A percentile compares a stretch with the other conserved stretches of the same genome.
These are phyloP conservation scores for Arctocebus calabarensis DNA, from an alignment of 2,797 vertebrate genomes.

Conservation along the genomic window DNA sequence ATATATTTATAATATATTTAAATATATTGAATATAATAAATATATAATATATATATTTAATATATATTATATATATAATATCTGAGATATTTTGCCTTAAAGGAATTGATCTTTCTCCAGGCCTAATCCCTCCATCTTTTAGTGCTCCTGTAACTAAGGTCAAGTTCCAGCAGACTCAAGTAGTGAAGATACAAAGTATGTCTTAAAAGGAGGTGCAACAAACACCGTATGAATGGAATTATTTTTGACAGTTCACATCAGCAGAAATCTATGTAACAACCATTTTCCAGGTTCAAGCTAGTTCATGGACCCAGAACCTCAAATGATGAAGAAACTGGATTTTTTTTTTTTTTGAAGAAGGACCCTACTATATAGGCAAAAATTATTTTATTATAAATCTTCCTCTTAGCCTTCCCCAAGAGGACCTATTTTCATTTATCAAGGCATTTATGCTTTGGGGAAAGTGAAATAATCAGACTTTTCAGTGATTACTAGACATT, in stretches of 20 bases:
- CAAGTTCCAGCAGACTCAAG: background rate
- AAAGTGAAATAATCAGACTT: background rate
- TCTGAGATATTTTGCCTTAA: background rate
- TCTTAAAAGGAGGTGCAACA: background rate
- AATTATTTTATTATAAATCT: background rate
- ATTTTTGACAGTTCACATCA: background rate
- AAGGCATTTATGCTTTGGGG: background rate
- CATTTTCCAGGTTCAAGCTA: background rate
- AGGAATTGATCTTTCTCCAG: conserved; percentile 32
- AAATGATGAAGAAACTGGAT: background rate
- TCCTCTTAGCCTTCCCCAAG: background rate
- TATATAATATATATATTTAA: too few relatives aligned
- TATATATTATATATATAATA: too few relatives aligned
- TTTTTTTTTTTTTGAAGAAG: background rate
- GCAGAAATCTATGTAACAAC: background rate
- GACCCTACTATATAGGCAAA: background rate
- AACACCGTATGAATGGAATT: background rate
- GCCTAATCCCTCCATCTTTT: background rate
- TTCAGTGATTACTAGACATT: background rate
- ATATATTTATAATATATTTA: too few relatives aligned
- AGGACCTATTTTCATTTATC: background rate
- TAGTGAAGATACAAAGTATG: background rate
- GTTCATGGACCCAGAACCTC: background rate
- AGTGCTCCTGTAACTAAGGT: background rate
- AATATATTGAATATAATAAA: too few relatives aligned